phyloP scores from a whole-genome alignment of 2,888 invertebrate genomes.

The Amorpha juglandis region DNA sequence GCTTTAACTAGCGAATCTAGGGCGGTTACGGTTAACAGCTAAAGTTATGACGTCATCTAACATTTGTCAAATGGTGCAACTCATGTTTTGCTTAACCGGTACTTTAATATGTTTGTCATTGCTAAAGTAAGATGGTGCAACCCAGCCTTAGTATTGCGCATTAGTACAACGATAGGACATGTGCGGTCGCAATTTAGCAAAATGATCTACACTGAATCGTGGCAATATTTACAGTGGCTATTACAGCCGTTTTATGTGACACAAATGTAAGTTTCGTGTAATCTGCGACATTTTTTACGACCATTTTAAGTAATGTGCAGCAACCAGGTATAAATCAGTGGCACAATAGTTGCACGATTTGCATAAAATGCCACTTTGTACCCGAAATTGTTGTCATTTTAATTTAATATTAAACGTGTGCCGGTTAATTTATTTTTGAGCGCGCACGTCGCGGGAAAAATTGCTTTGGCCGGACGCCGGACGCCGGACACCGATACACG shows the following conservation, averaged over 20 bases:
- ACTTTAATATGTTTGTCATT: too few species aligned
- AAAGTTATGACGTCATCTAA: too few species aligned
- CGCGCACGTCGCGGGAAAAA: slow-evolving; percentile 36
- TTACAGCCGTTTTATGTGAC: slow-evolving; percentile 61
- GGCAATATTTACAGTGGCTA: slow-evolving; percentile 58
- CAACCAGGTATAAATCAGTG: slow-evolving; percentile 57
- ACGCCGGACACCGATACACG: slow-evolving; percentile 40
- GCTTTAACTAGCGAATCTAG: too few species aligned
- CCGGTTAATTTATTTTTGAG: slow-evolving; percentile 50
- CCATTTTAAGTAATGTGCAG: slow-evolving; percentile 63
- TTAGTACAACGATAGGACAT: slow-evolving; percentile 10
- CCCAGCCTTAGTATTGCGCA: slow-evolving; percentile 1
- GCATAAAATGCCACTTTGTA: slow-evolving; percentile 59
- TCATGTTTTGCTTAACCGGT: too few species aligned
- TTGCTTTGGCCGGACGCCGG: slow-evolving; percentile 30
- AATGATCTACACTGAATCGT: slow-evolving; percentile 22
- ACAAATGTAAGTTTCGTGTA: slow-evolving; percentile 57
- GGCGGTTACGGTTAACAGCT: too few species aligned
- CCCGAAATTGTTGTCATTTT: slow-evolving; percentile 60
- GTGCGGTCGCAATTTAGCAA: slow-evolving; percentile 24
- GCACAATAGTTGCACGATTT: slow-evolving; percentile 63
- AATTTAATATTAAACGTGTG: slow-evolving; percentile 58
- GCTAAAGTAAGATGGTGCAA: too few species aligned
- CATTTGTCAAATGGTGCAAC: too few species aligned
- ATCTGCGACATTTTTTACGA: slow-evolving; percentile 66